Conservation (phyloP, 2,797 vertebrate species). For the Cynodonichthys magdalenae region DNA sequence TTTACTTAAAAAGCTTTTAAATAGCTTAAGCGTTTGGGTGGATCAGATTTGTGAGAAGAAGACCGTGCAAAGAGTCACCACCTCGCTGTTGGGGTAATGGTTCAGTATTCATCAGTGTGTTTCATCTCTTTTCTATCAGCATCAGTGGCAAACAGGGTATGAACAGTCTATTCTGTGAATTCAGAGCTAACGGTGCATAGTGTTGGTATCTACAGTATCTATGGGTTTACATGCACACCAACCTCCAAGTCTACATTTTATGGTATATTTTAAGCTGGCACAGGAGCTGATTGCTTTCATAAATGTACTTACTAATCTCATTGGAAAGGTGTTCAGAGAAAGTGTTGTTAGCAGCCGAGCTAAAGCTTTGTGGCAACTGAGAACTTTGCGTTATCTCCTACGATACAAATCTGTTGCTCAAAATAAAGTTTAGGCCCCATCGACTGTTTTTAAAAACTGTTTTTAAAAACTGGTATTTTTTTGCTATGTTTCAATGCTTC, state of each 20-base stretch:
- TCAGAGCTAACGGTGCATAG: constrained; percentile 43
- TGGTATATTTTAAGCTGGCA: constrained; percentile 1
- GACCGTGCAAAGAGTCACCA: constrained; percentile 13
- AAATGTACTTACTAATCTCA: neutral
- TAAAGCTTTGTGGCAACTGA: neutral
- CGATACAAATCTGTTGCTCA: neutral
- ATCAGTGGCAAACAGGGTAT: constrained; percentile 76
- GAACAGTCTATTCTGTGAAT: constrained; percentile 47
- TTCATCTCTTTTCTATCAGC: constrained; percentile 57
- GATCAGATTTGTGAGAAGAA: constrained; percentile 30
- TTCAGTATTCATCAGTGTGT: constrained; percentile 36
- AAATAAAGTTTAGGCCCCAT: neutral
- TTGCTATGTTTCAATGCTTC: too few relatives aligned
- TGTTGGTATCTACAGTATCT: constrained; percentile 46
- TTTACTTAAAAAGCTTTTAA: constrained; percentile 79
- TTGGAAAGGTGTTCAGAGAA: neutral
- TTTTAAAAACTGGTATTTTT: too few relatives aligned
- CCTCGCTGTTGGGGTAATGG: constrained; percentile 14
- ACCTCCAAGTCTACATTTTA: constrained; percentile 3
- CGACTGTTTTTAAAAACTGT: too few relatives aligned
- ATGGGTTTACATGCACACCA: constrained; percentile 62
- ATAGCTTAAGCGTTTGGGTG: constrained; percentile 50
- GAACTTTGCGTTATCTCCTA: constrained; percentile 2
- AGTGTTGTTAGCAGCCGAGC: neutral
- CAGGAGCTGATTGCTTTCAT: constrained; percentile 5